Evolutionary conservation across 2,797 vertebrate genomes (phyloP).

Genomic region (Aythya fuligula): DNA sequence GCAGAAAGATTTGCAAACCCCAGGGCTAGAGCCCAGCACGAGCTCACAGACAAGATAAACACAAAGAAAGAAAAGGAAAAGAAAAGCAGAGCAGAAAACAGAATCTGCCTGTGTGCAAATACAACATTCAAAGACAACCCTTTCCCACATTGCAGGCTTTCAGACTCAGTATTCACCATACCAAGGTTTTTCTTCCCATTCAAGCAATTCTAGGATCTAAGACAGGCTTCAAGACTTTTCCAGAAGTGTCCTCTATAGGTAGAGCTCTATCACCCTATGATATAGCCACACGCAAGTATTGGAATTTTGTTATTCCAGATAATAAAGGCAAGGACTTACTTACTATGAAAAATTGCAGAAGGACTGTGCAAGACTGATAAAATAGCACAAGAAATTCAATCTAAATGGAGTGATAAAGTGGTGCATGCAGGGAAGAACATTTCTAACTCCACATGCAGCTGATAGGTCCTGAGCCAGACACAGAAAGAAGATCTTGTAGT

Average conservation of each 20-base stretch:
- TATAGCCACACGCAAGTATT: neutral
- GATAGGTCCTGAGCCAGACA: neutral
- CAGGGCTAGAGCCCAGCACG: neutral
- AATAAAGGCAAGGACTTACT: neutral
- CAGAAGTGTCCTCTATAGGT: neutral
- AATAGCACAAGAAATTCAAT: slow-evolving; percentile 25
- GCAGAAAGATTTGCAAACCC: slow-evolving; percentile 1
- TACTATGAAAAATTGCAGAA: slow-evolving; percentile 19
- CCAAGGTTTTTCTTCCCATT: neutral
- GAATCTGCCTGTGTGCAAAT: neutral
- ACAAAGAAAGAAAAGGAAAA: neutral
- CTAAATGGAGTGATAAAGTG: slow-evolving; percentile 25
- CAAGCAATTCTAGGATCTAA: neutral
- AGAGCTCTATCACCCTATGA: neutral
- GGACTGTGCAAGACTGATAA: neutral
- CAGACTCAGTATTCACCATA: neutral
- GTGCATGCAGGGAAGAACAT: neutral
- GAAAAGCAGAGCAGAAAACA: neutral
- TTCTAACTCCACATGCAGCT: slow-evolving; percentile 22
- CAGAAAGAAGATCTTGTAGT: neutral
- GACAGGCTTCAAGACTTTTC: neutral
- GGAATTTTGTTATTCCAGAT: neutral
- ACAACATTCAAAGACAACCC: neutral
- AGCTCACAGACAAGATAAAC: neutral
- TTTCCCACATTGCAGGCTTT: neutral